These are phyloP conservation scores for Dallia pectoralis DNA, from an alignment of 2,797 vertebrate genomes.

Conservation along the genomic window DNA sequence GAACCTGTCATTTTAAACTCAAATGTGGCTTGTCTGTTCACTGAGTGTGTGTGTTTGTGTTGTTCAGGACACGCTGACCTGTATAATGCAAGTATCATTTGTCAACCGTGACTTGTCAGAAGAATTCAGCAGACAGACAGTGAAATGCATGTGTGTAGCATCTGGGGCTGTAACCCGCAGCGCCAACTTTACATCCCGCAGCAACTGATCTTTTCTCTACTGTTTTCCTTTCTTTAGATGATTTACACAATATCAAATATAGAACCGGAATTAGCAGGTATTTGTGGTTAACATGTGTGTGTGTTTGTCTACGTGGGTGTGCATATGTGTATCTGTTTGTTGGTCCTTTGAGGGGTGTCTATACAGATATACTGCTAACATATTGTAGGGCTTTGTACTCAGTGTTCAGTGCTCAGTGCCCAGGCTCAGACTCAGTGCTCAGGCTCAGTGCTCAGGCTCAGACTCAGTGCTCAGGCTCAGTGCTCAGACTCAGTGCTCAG, in stretches of 20 bases:
- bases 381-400: constrained; percentile 45
- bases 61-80: constrained; percentile 24
- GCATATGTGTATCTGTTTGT: neutral
- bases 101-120: constrained; percentile 66
- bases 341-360: constrained; percentile 2
- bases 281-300: constrained; percentile 12
- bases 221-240: constrained; percentile 41
- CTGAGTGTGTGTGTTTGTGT: constrained; percentile 34
- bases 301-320: neutral
- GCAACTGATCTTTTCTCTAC: constrained; percentile 59
- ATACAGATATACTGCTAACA: constrained; percentile 38
- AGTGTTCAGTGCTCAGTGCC: too few relatives aligned
- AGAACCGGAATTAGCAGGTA: constrained; percentile 36
- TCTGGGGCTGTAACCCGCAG: constrained; percentile 65
- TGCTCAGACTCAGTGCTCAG: too few relatives aligned
- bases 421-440: too few relatives aligned
- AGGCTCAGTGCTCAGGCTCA: too few relatives aligned
- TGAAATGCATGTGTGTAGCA: constrained; percentile 72
- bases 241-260: constrained; percentile 54
- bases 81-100: constrained; percentile 51
- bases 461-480: too few relatives aligned
- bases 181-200: constrained; percentile 66
- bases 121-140: constrained; percentile 57
- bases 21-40: neutral
- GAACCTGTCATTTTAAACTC: neutral